These are phyloP conservation scores for Microplitis deprimator DNA, from an alignment of 2,888 invertebrate species.

Conservation along the genomic window DNA sequence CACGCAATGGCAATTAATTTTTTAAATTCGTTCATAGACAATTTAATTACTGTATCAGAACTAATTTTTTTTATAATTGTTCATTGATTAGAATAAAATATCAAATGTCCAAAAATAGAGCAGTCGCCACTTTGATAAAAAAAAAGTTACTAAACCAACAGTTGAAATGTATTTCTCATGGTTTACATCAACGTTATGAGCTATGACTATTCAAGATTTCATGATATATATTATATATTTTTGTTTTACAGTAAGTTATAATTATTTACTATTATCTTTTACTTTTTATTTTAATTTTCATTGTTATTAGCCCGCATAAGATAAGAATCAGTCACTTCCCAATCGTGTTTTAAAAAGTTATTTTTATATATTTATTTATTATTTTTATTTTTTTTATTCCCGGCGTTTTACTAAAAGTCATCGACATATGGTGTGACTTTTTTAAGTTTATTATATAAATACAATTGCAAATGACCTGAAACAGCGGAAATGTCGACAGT, in stretches of 20 bases:
- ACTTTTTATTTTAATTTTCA: conserved; percentile 14
- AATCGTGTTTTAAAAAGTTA: conserved; percentile 17
- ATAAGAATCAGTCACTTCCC: conserved; percentile 27
- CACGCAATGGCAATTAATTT: too few relatives aligned
- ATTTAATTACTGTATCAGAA: too few relatives aligned
- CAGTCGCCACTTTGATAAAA: neutral
- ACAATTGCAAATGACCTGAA: conserved; percentile 42
- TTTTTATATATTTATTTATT: conserved; percentile 28
- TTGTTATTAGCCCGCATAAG: conserved; percentile 11
- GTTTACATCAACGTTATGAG: neutral
- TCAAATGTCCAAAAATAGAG: too few relatives aligned
- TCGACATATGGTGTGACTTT: conserved; percentile 45
- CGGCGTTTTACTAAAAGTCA: conserved; percentile 48
- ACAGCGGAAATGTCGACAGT: conserved; percentile 42
- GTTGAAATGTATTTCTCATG: conserved; percentile 18
- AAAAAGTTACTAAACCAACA: conserved; percentile 5
- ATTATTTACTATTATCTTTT: conserved; percentile 23
- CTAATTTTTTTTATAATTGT: too few relatives aligned
- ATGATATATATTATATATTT: conserved; percentile 17
- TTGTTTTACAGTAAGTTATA: conserved; percentile 22
- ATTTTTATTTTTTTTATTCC: conserved; percentile 33
- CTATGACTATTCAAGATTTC: neutral
- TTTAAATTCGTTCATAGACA: too few relatives aligned
- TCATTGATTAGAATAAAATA: too few relatives aligned
- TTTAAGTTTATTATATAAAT: conserved; percentile 23